Base-by-base conservation (phyloP, 2,113 vertebrate species). In the Poeciliopsis retropinna region DNA sequence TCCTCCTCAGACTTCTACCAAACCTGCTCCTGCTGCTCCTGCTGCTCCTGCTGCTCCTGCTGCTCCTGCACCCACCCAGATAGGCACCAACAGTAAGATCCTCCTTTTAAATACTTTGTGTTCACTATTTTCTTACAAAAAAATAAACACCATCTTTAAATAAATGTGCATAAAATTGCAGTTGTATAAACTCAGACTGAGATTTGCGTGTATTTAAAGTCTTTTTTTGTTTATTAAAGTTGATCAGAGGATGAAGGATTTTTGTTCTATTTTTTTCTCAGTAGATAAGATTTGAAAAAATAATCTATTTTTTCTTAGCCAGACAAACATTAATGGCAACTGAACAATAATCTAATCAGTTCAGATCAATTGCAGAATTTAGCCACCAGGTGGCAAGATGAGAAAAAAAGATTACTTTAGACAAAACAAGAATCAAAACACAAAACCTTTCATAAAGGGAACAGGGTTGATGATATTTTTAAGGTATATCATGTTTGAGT, bases 31-130 rank as follows among this genome's bases (percentile, higher is more conserved):
- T 0, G 25, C 84, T 62, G 29, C 68, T 47, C 28, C 67, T 0
- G 8, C 73, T 0, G 25, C 84, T 62, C 30, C 68, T 47, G 32
- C 67, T 17, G 29, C 74, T 22, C 29, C 64, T 61, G 57, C 64
- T 41, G 32, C 86, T 39, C 27, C 86, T 54, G 54, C 75, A 0
- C 67, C 80, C 19, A 2, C 82, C 37, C 85, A 80, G 70, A 79
- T 84, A 51, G 27, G 83, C n/a, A 19, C 85, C 39, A 27, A 87
- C 25, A 72, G 94, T 94, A 89, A 87, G 30, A 60, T 37, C 5
- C 19, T 39, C 2, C 9, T 63, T 32, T 11, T 65, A 32, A 73
- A 11, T 28, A n/a, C 60, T 66, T 41, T 29, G 15, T 63, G 15
- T 31, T 63, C 4, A 7, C 30, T 31, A 13, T 31, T 31, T 31